A percentile compares a stretch with the other conserved stretches of the same genome.
Evolutionary conservation across 2,888 invertebrate species (phyloP).

Genomic region (Limnephilus auricula): DNA sequence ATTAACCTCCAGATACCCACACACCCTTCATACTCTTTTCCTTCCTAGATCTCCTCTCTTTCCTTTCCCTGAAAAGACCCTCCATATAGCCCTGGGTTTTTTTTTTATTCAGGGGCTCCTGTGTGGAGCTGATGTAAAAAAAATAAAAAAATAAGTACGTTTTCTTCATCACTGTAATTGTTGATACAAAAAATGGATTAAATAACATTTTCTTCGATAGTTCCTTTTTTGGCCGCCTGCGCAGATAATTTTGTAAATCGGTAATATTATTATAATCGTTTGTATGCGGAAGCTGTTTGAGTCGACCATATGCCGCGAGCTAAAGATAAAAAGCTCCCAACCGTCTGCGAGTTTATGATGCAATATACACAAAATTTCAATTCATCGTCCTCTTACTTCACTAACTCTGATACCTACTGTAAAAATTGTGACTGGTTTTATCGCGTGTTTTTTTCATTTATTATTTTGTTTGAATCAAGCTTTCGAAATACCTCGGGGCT

Average conservation of each 20-base stretch:
- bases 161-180: too few relatives aligned
- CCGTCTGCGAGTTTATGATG: conserved; percentile 4
- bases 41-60: too few relatives aligned
- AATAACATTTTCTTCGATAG: not conserved
- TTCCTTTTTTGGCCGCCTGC: not conserved
- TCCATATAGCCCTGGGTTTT: too few relatives aligned
- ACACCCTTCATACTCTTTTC: too few relatives aligned
- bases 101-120: too few relatives aligned
- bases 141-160: too few relatives aligned
- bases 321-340: conserved; percentile 6
- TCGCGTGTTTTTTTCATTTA: not conserved
- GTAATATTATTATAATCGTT: not conserved
- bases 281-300: not conserved
- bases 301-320: conserved; percentile 14
- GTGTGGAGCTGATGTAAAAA: too few relatives aligned
- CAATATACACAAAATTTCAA: not conserved
- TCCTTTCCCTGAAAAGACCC: too few relatives aligned
- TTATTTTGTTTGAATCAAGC: not conserved
- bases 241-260: not conserved
- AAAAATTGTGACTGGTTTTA: not conserved
- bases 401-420: too few relatives aligned
- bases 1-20: too few relatives aligned
- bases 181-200: not conserved
- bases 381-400: not conserved
- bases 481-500: not conserved